Evolutionary conservation across 2,888 invertebrate species (phyloP), one percentile per base, ranked within the genome.

Genomic region (Lithosia quadra): DNA sequence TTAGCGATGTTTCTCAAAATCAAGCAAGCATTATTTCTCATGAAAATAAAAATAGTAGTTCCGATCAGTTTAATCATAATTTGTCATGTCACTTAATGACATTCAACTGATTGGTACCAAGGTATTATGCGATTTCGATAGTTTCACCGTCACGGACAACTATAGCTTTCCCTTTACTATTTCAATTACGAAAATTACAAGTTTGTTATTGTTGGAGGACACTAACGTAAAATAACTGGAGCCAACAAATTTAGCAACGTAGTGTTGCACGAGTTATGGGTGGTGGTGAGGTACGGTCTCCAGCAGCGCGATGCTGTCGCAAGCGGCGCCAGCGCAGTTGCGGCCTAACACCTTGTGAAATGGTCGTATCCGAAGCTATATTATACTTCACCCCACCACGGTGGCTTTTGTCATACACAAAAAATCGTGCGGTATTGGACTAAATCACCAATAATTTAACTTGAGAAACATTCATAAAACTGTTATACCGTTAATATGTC

Each of bases 331-430:
- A 60, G 80, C 84, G 84, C 92, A 94, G 93, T 94, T 88, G 87
- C 88, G 88, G 86, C 84, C 88, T 81, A 84, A 84, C 89, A 87
- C 85, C 94, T 95, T 94, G 93, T 94, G 94, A 93, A 95, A 95
- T 94, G 93, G 93, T 93, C 92, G 94, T 93, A 90, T 92, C 91
- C 82, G 87, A 93, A 88, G 88, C 93, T 95, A 94, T 95, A 94
- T 92, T 92, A 94, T 88, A 90, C 90, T 87, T 90, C 84, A 87
- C 89, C 88, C 88, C 88, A 86, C 89, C 87, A 87, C 84, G 87
- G 89, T 89, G 89, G 87, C 88, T 90, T 94, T 93, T 92, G 91
- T 94, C 88, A 78, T 80, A 82, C 83, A 82, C 85, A 88, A 91
- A 92, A 92, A 92, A 91, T 88, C 87, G 81, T 81, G 83, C 87